Evolutionary conservation across 2,797 vertebrate genomes (phyloP).

Genomic region (Girardinus metallicus): DNA sequence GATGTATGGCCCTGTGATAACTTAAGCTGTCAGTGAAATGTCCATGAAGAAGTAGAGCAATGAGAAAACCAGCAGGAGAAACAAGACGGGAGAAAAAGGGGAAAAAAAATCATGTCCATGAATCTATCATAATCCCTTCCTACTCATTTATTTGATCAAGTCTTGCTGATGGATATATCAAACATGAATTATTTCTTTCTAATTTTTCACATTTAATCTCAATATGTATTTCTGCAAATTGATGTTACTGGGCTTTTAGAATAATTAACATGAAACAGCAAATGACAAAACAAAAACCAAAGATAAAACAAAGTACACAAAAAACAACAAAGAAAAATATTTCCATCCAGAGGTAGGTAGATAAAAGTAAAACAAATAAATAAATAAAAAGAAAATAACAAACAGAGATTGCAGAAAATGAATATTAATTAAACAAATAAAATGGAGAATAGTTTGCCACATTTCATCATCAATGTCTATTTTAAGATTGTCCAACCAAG

Average conservation of each 20-base stretch:
- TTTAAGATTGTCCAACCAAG: too few species aligned
- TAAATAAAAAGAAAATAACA: too few species aligned
- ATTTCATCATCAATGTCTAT: too few species aligned
- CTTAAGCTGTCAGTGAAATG: constrained; percentile 49
- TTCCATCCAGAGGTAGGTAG: too few species aligned
- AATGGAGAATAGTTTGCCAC: too few species aligned
- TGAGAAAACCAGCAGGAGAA: constrained; percentile 50
- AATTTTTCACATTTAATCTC: constrained; percentile 58
- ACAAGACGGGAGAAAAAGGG: constrained; percentile 27
- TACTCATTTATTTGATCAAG: constrained; percentile 51
- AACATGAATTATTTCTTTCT: constrained; percentile 53
- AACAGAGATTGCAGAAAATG: background rate
- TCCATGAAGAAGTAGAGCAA: constrained; percentile 56
- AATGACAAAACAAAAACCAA: too few species aligned
- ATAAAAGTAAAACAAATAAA: too few species aligned
- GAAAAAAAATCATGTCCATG: constrained; percentile 26
- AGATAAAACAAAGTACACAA: too few species aligned
- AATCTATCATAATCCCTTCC: constrained; percentile 39
- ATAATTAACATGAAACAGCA: too few species aligned
- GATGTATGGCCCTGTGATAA: constrained; percentile 56
- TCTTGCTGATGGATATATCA: constrained; percentile 59
- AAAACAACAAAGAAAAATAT: too few species aligned
- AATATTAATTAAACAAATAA: background rate
- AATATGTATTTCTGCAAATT: constrained; percentile 52
- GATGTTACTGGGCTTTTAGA: constrained; percentile 32